phyloP scores from a whole-genome alignment of 2,113 vertebrate genomes.

The Cynoglossus semilaevis region DNA sequence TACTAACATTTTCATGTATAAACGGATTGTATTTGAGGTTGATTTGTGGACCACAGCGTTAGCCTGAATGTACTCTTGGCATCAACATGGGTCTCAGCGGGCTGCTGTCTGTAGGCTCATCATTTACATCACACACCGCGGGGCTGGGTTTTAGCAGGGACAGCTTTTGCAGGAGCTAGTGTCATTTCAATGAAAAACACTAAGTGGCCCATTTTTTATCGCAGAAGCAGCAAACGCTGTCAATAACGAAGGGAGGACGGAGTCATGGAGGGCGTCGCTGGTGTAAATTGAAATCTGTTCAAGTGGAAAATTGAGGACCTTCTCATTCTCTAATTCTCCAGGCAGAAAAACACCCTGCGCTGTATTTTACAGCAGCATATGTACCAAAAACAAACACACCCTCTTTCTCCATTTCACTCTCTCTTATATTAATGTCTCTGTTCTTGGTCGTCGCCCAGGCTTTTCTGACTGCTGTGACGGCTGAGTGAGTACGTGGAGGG shows the following conservation, averaged over 20 bases:
- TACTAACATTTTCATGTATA: not conserved
- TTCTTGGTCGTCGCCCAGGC: not conserved
- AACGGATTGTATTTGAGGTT: not conserved
- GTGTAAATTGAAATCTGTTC: constrained; percentile 69
- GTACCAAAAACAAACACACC: constrained; percentile 49
- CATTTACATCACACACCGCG: not conserved
- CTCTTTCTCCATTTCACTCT: constrained; percentile 25
- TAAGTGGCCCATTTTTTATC: constrained; percentile 55
- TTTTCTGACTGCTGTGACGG: constrained; percentile 16
- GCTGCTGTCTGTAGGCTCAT: no score
- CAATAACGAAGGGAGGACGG: constrained; percentile 53
- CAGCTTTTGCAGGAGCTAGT: constrained; percentile 1
- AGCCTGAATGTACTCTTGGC: not conserved
- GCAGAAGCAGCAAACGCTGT: constrained; percentile 56
- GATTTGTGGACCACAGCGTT: not conserved
- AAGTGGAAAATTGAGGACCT: constrained; percentile 72
- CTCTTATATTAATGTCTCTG: constrained; percentile 26
- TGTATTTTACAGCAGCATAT: constrained; percentile 23
- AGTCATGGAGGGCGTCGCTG: constrained; percentile 39
- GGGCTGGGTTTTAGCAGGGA: constrained; percentile 1
- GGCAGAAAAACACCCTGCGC: constrained; percentile 37
- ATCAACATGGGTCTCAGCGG: no score
- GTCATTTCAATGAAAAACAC: constrained; percentile 30
- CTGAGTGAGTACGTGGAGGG: constrained; percentile 41
- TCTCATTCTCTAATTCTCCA: constrained; percentile 49